Base-by-base conservation (phyloP, 2,888 invertebrate genomes). In the Drosophila robusta region DNA sequence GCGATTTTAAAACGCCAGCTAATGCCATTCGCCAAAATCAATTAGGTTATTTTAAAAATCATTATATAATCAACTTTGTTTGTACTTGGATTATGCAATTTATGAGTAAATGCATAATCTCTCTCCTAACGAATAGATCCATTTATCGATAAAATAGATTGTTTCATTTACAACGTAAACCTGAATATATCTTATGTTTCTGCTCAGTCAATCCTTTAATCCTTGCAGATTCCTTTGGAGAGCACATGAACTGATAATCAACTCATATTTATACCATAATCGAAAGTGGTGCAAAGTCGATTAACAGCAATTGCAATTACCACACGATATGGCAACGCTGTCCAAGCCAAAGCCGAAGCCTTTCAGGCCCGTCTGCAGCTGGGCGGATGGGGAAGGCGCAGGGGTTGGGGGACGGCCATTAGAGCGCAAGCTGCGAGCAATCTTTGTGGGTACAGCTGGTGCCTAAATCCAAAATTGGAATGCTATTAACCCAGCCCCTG, bases 401-500 rank as follows among this genome's bases (percentile, higher is more conserved):
- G n/a, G 29, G 44, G 16, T n/a, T n/a, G n/a, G n/a, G n/a, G n/a
- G n/a, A n/a, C n/a, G 29, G 4, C 44, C 32, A 51, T 51, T 51
- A 51, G 38, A 8, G 24, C 2, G 6, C 11, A 26, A 18, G 9
- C 34, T 49, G 52, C 29, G 12, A 49, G 49, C 69, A 52, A 56
- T 54, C 51, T 58, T 4, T 44, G 22, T 38, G 58, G 41, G 24
- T 34, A 22, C 47, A 70, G 41, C 54, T 44, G 54, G 38, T 47
- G 73, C 16, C 22, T 41, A 56, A 67, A 63, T 60, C 60, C 69
- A 24, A 57, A 64, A 75, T 78, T 57, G 56, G 63, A 78, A 64
- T 78, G 75, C 79, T 75, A 78, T 78, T 75, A 68, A 52, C 47
- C 39, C 49, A n/a, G 38, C 41, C 42, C 44, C 5, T 11, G 2